Conservation (phyloP, 2,888 invertebrate genomes). For the Rugalucina vietnamica region DNA sequence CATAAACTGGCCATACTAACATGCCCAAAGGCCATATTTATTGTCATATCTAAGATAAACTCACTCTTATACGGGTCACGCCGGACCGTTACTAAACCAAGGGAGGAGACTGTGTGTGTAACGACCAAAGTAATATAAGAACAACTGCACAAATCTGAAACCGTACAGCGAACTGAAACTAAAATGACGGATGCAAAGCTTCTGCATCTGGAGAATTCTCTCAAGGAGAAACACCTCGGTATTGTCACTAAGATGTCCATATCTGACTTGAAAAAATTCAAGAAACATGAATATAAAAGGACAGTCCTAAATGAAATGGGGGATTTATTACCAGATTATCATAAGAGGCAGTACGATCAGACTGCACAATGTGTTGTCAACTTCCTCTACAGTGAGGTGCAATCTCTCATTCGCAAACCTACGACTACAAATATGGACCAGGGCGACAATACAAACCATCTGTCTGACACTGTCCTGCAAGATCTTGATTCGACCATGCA, state of each 20-base stretch:
- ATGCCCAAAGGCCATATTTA: neutral
- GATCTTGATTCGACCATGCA: neutral
- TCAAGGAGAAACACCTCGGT: neutral
- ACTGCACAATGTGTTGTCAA: neutral
- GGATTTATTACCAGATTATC: neutral
- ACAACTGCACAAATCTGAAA: neutral
- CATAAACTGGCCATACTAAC: neutral
- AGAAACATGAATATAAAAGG: neutral
- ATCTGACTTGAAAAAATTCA: neutral
- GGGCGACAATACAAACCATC: neutral
- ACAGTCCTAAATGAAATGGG: neutral
- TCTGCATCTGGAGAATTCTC: neutral
- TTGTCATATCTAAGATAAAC: neutral
- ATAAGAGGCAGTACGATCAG: neutral
- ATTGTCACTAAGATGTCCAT: neutral
- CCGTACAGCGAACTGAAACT: neutral
- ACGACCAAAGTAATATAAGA: too few species aligned
- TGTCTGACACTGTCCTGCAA: neutral
- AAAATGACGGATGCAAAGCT: neutral
- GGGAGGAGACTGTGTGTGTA: neutral
- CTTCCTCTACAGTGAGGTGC: neutral
- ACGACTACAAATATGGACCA: too few species aligned
- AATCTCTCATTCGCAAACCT: neutral
- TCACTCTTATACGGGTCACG: neutral
- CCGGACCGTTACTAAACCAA: neutral